Evolutionary conservation across 1,140 invertebrate species (phyloP).

Genomic region (Maniola jurtina): DNA sequence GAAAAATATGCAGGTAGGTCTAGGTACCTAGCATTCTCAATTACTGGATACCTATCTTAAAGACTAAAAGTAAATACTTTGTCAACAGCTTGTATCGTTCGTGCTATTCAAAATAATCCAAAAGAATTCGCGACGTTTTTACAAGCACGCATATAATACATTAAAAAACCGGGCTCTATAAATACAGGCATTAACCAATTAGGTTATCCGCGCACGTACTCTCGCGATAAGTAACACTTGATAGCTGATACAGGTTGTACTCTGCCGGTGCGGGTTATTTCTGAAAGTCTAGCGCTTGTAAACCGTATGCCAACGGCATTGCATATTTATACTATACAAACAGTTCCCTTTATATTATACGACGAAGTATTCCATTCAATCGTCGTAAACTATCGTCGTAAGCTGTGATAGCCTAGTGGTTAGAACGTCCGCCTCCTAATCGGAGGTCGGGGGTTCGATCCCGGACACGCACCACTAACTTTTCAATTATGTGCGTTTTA

Average conservation of each 20-base stretch:
- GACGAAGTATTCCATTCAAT: too few species aligned
- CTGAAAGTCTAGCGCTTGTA: slow-evolving; percentile 22
- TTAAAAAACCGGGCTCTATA: neutral
- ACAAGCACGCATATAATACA: neutral
- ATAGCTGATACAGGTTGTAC: slow-evolving; percentile 10
- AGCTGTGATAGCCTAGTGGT: too few species aligned
- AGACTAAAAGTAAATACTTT: too few species aligned
- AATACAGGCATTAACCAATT: slow-evolving; percentile 12
- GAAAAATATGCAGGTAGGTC: too few species aligned
- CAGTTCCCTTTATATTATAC: neutral
- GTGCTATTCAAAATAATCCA: neutral
- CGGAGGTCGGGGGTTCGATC: too few species aligned
- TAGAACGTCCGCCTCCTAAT: too few species aligned
- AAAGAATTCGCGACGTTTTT: slow-evolving; percentile 3
- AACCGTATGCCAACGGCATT: slow-evolving; percentile 22
- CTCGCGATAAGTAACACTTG: slow-evolving; percentile 27
- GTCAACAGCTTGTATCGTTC: too few species aligned
- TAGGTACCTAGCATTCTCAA: too few species aligned
- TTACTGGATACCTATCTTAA: too few species aligned
- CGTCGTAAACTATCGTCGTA: too few species aligned
- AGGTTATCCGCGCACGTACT: slow-evolving; percentile 26
- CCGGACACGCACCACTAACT: too few species aligned
- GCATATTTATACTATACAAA: slow-evolving; percentile 14
- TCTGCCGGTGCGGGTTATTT: slow-evolving; percentile 22
- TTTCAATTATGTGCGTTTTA: too few species aligned